These are phyloP conservation scores for Butorides virescens DNA, from an alignment of 2,113 vertebrate genomes.

Conservation along the genomic window DNA sequence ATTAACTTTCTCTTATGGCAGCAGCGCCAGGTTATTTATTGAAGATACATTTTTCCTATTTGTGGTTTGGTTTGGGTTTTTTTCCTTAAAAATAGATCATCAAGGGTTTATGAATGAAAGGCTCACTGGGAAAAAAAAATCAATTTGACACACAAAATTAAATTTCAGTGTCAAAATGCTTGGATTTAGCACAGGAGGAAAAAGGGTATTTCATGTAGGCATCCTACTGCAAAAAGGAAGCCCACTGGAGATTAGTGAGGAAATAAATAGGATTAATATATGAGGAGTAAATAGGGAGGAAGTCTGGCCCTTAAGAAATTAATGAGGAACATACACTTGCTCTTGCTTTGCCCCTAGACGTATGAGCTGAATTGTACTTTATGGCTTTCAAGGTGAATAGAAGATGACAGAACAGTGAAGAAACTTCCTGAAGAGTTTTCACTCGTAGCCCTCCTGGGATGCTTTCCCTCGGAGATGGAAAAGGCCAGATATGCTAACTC, in stretches of 20 bases:
- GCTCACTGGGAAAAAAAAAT: background rate
- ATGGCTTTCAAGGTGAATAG: background rate
- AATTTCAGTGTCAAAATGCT: background rate
- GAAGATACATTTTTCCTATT: background rate
- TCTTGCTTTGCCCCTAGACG: background rate
- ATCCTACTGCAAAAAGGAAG: background rate
- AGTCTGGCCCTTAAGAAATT: background rate
- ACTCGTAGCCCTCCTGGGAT: background rate
- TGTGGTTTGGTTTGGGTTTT: background rate
- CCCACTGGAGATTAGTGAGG: background rate
- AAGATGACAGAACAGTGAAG: background rate
- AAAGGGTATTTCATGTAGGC: background rate
- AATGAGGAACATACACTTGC: background rate
- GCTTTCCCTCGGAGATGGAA: fast-evolving
- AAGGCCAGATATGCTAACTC: background rate
- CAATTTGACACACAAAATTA: background rate
- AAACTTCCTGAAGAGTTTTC: background rate
- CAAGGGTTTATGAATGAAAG: background rate
- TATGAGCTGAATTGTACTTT: background rate
- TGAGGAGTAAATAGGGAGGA: background rate
- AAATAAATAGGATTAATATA: background rate
- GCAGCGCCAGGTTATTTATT: background rate
- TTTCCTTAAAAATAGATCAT: background rate
- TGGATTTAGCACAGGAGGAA: background rate
- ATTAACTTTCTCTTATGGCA: background rate